These are phyloP conservation scores for Enteromius anoplus DNA, from an alignment of 2,797 vertebrate species.

Conservation along the genomic window DNA sequence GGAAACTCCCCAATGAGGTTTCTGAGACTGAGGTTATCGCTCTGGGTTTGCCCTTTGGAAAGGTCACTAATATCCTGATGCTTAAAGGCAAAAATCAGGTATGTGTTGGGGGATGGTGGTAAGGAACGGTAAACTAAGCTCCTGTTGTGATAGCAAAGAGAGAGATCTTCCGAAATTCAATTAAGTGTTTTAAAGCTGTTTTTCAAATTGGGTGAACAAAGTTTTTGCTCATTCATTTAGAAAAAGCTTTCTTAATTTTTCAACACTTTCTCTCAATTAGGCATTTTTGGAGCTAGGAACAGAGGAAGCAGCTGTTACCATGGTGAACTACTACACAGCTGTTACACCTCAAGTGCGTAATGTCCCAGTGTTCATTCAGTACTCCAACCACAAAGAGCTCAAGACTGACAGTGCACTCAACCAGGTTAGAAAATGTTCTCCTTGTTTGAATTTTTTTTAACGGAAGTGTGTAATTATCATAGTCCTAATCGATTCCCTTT, in stretches of 20 bases:
- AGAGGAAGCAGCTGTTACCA: slow-evolving; percentile 95
- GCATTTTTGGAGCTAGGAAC: slow-evolving; percentile 97
- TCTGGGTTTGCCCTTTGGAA: slow-evolving; percentile 95
- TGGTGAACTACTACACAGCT: slow-evolving; percentile 97
- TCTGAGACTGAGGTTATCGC: slow-evolving; percentile 98
- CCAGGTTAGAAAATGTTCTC: slow-evolving; percentile 79
- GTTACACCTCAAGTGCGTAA: slow-evolving; percentile 95
- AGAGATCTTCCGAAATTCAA: neutral
- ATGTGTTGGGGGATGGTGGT: slow-evolving; percentile 37
- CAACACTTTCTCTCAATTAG: slow-evolving; percentile 67
- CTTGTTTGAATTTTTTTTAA: neutral
- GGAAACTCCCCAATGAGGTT: slow-evolving; percentile 96
- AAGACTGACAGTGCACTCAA: slow-evolving; percentile 98
- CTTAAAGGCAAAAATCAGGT: slow-evolving; percentile 99
- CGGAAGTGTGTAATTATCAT: neutral
- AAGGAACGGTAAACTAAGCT: neutral
- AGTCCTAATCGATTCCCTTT: slow-evolving; percentile 21
- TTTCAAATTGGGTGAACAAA: neutral
- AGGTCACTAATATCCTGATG: slow-evolving; percentile 99
- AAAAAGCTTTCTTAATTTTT: slow-evolving; percentile 10
- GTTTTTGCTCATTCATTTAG: slow-evolving; percentile 9
- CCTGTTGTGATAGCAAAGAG: neutral
- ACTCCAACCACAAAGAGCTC: slow-evolving; percentile 97
- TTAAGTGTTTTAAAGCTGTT: neutral
- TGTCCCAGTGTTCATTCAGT: slow-evolving; percentile 95